Conservation (phyloP, 1,140 invertebrate genomes). For the Condylostylus longicornis region DNA sequence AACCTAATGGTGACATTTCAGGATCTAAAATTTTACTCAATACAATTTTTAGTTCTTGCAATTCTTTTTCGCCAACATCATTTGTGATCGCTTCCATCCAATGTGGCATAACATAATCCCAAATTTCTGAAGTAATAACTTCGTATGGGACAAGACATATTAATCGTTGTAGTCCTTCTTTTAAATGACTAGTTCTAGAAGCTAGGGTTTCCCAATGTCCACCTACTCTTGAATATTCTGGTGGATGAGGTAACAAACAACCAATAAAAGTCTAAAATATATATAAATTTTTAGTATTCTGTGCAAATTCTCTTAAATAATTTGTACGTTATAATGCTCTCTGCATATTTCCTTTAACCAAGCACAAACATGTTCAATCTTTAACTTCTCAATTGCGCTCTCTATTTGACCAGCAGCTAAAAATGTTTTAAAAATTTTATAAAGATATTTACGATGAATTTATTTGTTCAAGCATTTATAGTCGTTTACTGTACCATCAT, state of each 20-base stretch:
- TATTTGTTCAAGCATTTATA: conserved; percentile 6
- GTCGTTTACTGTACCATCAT: conserved; percentile 58
- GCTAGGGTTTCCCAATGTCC: conserved; percentile 90
- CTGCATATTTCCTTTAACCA: conserved; percentile 79
- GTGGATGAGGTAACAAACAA: conserved; percentile 62
- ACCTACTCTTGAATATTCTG: conserved; percentile 47
- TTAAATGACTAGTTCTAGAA: conserved; percentile 80
- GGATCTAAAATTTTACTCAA: conserved; percentile 94
- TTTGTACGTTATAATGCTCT: conserved; percentile 65
- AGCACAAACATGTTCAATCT: conserved; percentile 79
- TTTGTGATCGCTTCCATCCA: conserved; percentile 97
- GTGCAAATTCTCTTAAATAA: conserved; percentile 37
- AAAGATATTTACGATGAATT: conserved; percentile 10
- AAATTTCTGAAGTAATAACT: conserved; percentile 87
- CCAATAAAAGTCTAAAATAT: too few relatives aligned
- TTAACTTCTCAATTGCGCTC: conserved; percentile 77
- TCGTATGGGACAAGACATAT: conserved; percentile 96
- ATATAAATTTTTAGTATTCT: conserved; percentile 39
- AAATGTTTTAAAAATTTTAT: conserved; percentile 31
- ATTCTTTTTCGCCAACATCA: conserved; percentile 83
- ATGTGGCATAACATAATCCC: conserved; percentile 95
- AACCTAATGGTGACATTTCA: conserved; percentile 86
- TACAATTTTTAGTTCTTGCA: conserved; percentile 80
- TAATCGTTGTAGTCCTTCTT: conserved; percentile 80
- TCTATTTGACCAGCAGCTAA: conserved; percentile 50